Evolutionary conservation across 2,888 invertebrate genomes (phyloP).

Genomic region (Uloborus plumipes): DNA sequence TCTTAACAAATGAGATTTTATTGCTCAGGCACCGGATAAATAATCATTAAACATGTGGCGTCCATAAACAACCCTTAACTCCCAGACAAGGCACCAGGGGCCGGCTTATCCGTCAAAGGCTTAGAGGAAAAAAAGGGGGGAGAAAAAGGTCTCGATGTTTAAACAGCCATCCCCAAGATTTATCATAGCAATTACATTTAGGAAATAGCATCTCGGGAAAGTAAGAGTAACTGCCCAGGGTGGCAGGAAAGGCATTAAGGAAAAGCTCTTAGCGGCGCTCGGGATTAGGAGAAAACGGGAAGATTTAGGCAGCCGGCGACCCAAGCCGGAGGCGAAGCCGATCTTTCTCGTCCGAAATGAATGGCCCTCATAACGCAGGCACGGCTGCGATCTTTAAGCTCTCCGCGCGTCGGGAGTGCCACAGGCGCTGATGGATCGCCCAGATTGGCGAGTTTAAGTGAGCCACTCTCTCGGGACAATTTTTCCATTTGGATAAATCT

Average conservation of each 20-base stretch:
- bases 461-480: too few relatives aligned
- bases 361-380: slow-evolving; percentile 63
- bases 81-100: slow-evolving; percentile 31
- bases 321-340: slow-evolving; percentile 52
- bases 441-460: slow-evolving; percentile 40
- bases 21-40: slow-evolving; percentile 48
- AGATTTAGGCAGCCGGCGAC: slow-evolving; percentile 59
- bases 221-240: slow-evolving; percentile 60
- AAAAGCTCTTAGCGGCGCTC: slow-evolving; percentile 61
- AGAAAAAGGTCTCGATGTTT: slow-evolving; percentile 53
- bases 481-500: too few relatives aligned
- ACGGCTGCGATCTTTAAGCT: slow-evolving; percentile 48
- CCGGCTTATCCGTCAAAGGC: slow-evolving; percentile 52
- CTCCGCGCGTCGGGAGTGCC: background rate
- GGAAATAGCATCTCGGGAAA: slow-evolving; percentile 62
- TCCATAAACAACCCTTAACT: slow-evolving; percentile 62
- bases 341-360: slow-evolving; percentile 59
- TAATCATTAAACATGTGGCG: slow-evolving; percentile 48
- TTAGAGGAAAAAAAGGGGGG: slow-evolving; percentile 19
- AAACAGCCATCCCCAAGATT: slow-evolving; percentile 63
- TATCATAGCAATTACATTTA: slow-evolving; percentile 64
- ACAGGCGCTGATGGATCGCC: slow-evolving; percentile 39
- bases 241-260: slow-evolving; percentile 64
- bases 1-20: slow-evolving; percentile 50
- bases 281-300: slow-evolving; percentile 58